Evolutionary conservation across 2,113 vertebrate species (phyloP), one percentile per base, ranked within the genome.

Genomic region (Elaphurus davidianus): DNA sequence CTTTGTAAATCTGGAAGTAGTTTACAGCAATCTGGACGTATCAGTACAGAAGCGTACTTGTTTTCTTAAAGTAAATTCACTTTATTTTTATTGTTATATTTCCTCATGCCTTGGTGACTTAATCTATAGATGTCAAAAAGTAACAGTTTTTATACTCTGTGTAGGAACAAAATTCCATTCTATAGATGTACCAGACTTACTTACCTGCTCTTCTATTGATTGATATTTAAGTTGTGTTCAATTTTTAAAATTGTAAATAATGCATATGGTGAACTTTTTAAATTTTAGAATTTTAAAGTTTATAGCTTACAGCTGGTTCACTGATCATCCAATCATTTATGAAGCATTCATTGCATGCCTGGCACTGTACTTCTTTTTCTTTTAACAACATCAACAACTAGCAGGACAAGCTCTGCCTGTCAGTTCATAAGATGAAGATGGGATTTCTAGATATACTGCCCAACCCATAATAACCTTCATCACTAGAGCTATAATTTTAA

Each of bases 171-270:
- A 88, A 45, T 96, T 93, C 10, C 74, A 27, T 50, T 47, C 30
- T 17, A 54, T 81, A 14, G 10, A 50, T 59, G 6, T 85, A 45
- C 45, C 16, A 82, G 54, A 59, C 21, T 96, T 57, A 11, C 47
- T 50, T 50, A 59, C 14, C 52, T 83, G n/a, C 13, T 84, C 54
- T 94, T 16, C 30, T 93, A 13, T 74, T 52, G 60, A 78, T 8
- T 83, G 28, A 85, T n/a, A 76, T 95, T 76, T 90, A 81, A 74
- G 10, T 90, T 96, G 62, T 67, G 91, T 94, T 95, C 55, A 71
- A 13, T 71, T 93, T 94, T 94, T 36, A 55, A 93, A 86, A 83
- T 81, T n/a, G 33, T 78, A 76, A 92, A 45, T 57, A 76, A 40
- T 91, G 23, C n/a, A 50, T 23, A 57, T 23, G 45, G 27, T 55